phyloP scores from a whole-genome alignment of 2,113 vertebrate species.

The Pachypanchax playfairii region DNA sequence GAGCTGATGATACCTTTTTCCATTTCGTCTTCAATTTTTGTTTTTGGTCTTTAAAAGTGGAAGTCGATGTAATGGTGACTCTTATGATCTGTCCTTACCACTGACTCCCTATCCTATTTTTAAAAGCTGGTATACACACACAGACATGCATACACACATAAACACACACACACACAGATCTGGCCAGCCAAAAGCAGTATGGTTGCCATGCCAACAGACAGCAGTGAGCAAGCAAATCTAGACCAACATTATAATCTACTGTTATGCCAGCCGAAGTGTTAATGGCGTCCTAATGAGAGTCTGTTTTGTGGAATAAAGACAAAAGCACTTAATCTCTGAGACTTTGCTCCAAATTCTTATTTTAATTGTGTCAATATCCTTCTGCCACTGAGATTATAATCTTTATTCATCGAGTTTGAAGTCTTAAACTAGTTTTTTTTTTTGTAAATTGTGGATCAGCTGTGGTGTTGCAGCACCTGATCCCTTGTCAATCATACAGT shows the following conservation, averaged over 20 bases:
- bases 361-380: neutral
- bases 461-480: conserved; percentile 33
- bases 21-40: neutral
- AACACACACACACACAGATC: conserved; percentile 36
- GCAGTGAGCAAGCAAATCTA: conserved; percentile 54
- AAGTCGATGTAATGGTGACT: no score
- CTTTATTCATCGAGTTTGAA: conserved; percentile 10
- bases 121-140: conserved; percentile 17
- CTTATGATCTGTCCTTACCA: neutral
- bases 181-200: conserved; percentile 57
- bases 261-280: conserved; percentile 31
- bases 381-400: conserved; percentile 17
- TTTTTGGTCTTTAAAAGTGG: neutral
- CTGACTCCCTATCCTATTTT: neutral
- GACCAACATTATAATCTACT: conserved; percentile 50
- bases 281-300: conserved; percentile 33
- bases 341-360: conserved; percentile 7
- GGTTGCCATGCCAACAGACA: conserved; percentile 75
- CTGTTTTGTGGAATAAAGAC: conserved; percentile 46
- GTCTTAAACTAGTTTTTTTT: conserved; percentile 27
- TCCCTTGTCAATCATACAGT: conserved; percentile 62
- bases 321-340: conserved; percentile 27
- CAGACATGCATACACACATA: conserved; percentile 21
- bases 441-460: neutral
- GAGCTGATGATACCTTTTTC: no score